phyloP scores from a whole-genome alignment of 2,888 invertebrate species.

The Hydropsyche betteni region DNA sequence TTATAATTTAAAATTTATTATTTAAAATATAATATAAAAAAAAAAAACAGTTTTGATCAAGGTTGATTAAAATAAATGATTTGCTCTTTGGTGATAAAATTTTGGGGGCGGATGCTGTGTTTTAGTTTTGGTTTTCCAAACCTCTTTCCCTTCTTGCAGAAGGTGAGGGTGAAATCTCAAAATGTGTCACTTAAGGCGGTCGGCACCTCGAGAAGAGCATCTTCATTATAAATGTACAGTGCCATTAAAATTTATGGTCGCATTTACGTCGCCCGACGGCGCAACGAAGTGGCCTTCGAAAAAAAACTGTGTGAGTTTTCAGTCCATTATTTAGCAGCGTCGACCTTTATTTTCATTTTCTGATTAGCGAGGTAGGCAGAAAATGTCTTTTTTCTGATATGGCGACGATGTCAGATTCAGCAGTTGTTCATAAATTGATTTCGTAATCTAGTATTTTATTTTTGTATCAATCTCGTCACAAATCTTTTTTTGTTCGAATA shows the following conservation, averaged over 20 bases:
- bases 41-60: neutral
- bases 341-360: conserved; percentile 23
- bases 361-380: neutral
- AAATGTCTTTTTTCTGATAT: too few relatives aligned
- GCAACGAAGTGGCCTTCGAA: conserved; percentile 5
- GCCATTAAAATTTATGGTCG: conserved; percentile 32
- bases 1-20: neutral
- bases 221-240: conserved; percentile 32
- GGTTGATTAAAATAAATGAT: neutral
- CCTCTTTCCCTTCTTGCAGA: too few relatives aligned
- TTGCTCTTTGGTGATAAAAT: too few relatives aligned
- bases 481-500: too few relatives aligned
- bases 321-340: conserved; percentile 23
- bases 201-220: conserved; percentile 20
- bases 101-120: neutral
- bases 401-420: too few relatives aligned
- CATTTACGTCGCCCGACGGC: conserved; percentile 22
- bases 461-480: too few relatives aligned
- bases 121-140: neutral
- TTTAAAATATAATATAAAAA: too few relatives aligned
- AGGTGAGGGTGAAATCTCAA: neutral
- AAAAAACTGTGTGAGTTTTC: conserved; percentile 9
- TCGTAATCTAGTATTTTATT: too few relatives aligned
- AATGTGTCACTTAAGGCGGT: conserved; percentile 28
- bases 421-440: too few relatives aligned